Base-by-base conservation (phyloP, 2,888 invertebrate genomes). In the Luperina testacea region DNA sequence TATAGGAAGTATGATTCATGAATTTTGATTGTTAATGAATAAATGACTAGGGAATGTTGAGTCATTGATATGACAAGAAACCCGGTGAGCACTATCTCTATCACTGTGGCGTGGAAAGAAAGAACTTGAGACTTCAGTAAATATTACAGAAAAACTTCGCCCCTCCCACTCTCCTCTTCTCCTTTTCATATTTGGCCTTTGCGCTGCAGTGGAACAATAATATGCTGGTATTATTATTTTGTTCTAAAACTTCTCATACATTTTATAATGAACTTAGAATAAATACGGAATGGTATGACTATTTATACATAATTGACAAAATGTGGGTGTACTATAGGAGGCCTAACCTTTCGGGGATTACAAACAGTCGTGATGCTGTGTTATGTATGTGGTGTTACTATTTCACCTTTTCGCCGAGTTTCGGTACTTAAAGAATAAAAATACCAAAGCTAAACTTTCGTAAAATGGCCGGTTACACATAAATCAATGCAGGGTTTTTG, bases 11-110 rank as follows among this genome's bases (percentile, higher is more conserved):
- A 77, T 81, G 73, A 87, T 51, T 82, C 79, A 86, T 80, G 80
- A 80, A 75, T 80, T 80, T 80, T 81, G 70, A 79, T 85, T 75
- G 77, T 63, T 78, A 77, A 77, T 86, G 32, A 77, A 81, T 79
- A 73, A 79, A 70, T 87, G 65, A 84, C 15, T 67, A 57, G 73
- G n/a, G 9, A 38, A 59, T 69, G 42, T 73, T 81, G 72, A 79
- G 61, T 87, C 82, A 78, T 71, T 65, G 51, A 73, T 70, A 68
- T 32, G 24, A 59, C 20, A 45, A 76, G 38, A 65, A 63, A 63
- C 42, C 48, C 13, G 5, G 15, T 61, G 57, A 70, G 57, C 20
- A 27, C 20, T 69, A 82, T 77, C 72, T 75, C 17, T 65, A 24
- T 70, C 42, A 73, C 15, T 15, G 17, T 75, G 42, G n/a, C 74